Evolutionary conservation across 2,888 invertebrate species (phyloP), one percentile per base, ranked within the genome.

Genomic region (Drosophila austrosaltans): DNA sequence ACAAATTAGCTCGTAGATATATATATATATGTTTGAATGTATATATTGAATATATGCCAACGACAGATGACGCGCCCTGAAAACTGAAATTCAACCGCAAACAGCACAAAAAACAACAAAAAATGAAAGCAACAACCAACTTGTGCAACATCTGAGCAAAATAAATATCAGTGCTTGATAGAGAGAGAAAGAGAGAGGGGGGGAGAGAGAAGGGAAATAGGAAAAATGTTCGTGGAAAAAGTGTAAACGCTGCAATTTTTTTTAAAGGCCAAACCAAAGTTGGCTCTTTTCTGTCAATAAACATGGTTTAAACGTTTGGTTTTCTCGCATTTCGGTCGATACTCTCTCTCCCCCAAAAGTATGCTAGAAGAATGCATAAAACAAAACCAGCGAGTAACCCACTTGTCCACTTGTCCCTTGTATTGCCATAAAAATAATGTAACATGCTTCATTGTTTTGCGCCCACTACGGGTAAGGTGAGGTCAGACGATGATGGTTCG

Each of bases 1-100:
- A 89, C 89, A 87, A 84, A 84, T 89, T 89, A 89, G 89, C 87
- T 77, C 75, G 72, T 69, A 66, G 30, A 68, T 40, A 71, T 44
- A 36, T 32, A 36, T 6, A 74, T 86, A 81, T 81, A 84, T 83
- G 4, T 4, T 2, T 4, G 32, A 16, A 68, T n/a, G 62, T 36
- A 76, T 86, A 81, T 81, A 84, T 84, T 81, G 85, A 77, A 76
- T 87, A 87, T 81, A 84, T 84, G 83, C 79, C 89, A 89, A 72
- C 75, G 73, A 74, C 84, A 87, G 89, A 85, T 89, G 84, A 87
- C 89, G 87, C 75, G 57, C 48, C 75, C 40, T 32, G 59, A 64
- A 59, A 40, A 25, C 60, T 44, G 58, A 63, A 59, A 64, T 68
- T 62, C 48, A 77, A 77, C 82, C 85, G 63, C 82, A 82, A 59